These are phyloP conservation scores for Spea multiplicata DNA, from an alignment of 2,113 vertebrate genomes.

Conservation along the genomic window DNA sequence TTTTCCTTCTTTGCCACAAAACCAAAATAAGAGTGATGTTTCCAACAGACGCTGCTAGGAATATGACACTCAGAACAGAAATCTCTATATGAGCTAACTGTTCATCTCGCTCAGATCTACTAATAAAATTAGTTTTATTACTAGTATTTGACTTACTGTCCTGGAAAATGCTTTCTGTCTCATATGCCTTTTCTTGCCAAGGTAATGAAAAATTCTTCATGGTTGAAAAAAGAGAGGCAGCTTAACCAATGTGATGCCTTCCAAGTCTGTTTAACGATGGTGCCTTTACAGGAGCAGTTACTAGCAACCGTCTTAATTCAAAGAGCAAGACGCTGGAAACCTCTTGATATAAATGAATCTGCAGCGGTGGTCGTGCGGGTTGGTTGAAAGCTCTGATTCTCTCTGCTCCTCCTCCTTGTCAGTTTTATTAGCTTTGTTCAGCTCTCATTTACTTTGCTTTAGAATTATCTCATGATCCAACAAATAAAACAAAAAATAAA, in stretches of 20 bases:
- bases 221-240: constrained; percentile 28
- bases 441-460: constrained; percentile 55
- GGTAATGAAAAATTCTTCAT: constrained; percentile 64
- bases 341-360: constrained; percentile 36
- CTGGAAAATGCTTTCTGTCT: constrained; percentile 48
- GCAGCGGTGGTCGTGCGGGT: constrained; percentile 43
- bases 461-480: constrained; percentile 52
- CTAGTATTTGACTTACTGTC: constrained; percentile 53
- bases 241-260: not conserved
- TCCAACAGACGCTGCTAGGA: constrained; percentile 67
- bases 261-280: not conserved
- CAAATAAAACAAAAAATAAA: constrained; percentile 52
- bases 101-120: constrained; percentile 66
- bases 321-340: constrained; percentile 49
- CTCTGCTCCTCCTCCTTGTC: constrained; percentile 33
- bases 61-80: constrained; percentile 69
- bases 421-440: not conserved
- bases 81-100: constrained; percentile 71
- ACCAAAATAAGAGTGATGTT: constrained; percentile 70
- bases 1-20: constrained; percentile 73
- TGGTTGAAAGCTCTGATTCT: constrained; percentile 49
- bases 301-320: constrained; percentile 30
- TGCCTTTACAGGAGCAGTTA: not conserved
- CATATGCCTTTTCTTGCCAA: constrained; percentile 51
- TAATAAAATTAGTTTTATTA: constrained; percentile 55